Evolutionary conservation across 2,113 vertebrate genomes (phyloP).

Genomic region (Tylochromis polylepis): DNA sequence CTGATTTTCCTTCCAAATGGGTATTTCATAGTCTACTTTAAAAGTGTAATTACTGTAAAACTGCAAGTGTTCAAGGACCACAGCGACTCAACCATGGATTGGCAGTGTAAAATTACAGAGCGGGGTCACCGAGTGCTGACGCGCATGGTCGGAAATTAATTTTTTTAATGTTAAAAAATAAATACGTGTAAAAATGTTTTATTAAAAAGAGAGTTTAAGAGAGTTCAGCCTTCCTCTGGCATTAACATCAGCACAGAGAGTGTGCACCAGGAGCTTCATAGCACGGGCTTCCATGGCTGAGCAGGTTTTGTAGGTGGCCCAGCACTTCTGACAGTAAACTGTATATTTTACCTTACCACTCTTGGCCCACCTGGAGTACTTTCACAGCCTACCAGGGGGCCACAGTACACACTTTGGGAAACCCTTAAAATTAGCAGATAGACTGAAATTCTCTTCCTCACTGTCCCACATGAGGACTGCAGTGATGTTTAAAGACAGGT

Average conservation of each 20-base stretch:
- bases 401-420: no score
- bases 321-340: background rate
- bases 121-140: background rate
- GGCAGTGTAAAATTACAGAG: background rate
- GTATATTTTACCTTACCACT: background rate
- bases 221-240: background rate
- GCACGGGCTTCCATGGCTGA: background rate
- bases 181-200: background rate
- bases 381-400: background rate
- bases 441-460: no score
- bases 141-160: no score
- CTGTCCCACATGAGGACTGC: no score
- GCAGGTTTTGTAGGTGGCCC: rapidly evolving
- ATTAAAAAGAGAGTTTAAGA: background rate
- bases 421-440: no score
- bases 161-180: background rate
- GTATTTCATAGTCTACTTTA: background rate
- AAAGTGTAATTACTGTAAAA: background rate
- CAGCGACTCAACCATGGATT: background rate
- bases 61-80: background rate
- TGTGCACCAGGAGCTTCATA: background rate
- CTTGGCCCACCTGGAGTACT: background rate
- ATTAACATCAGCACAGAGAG: rapidly evolving
- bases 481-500: background rate
- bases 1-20: rapidly evolving